Evolutionary conservation across 2,888 invertebrate species (phyloP), one percentile per base, ranked within the genome.

Genomic region (Leistus spinibarbis): DNA sequence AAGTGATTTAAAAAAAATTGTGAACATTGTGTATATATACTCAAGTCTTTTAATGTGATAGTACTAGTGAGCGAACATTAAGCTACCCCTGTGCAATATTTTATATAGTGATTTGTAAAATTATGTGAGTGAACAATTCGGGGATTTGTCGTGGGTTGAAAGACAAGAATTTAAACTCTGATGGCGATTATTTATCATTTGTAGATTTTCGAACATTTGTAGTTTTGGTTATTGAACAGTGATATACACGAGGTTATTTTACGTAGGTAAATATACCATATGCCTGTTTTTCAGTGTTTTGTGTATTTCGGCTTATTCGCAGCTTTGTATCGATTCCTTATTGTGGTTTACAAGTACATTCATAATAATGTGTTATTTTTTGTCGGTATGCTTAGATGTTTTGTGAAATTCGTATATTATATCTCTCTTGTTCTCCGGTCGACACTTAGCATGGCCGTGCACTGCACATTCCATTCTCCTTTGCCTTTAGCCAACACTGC

Each of bases 241-340:
- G 73, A 54, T 73, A n/a, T n/a, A n/a, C n/a, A 57, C 67, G 67
- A 60, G 67, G 62, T 67, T 57, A 73, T 20, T 40, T 66, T 22
- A 20, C 40, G 16, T 57, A 67, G 73, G 73, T 73, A 73, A 73
- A 67, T 73, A 73, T 73, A 53, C 73, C 73, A 73, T 67, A 73
- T 73, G 73, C 64, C 54, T 53, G 54, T 67, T 40, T 66, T 72
- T 60, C 20, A n/a, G 16, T 65, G 72, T 72, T 57, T 7, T 19
- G 27, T 69, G 53, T 40, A 22, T 69, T 57, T 69, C 16, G 24
- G 17, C 69, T 69, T 56, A 57, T 62, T 60, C 16, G n/a, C 5
- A 24, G 53, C 27, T 67, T 66, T 71, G 57, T 73, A 66, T 67
- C 54, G 73, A 73, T 73, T 66, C 40, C 23, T 73, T 67, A 16